These are phyloP conservation scores for Oasisia sp. DNA, from an alignment of 2,888 invertebrate genomes.

Conservation along the genomic window DNA sequence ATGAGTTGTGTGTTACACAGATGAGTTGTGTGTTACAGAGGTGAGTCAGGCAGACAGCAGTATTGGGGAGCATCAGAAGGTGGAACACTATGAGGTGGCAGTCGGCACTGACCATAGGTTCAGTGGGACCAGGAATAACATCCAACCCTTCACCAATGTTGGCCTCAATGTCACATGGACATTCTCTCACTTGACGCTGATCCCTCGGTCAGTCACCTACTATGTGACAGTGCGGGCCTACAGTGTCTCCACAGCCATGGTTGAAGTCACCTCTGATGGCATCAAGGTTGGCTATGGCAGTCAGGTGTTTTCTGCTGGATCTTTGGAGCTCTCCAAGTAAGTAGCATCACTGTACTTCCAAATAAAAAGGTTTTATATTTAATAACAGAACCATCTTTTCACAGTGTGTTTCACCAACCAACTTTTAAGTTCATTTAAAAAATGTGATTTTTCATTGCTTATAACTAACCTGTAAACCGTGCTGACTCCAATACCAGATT, in stretches of 20 bases:
- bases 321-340: not conserved
- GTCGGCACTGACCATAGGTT: slow-evolving; percentile 49
- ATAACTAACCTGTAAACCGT: too few relatives aligned
- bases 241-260: slow-evolving; percentile 42
- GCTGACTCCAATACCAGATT: too few relatives aligned
- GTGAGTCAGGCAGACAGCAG: slow-evolving; percentile 10
- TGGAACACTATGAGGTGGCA: slow-evolving; percentile 48
- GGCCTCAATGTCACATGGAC: slow-evolving; percentile 45
- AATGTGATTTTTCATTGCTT: too few relatives aligned
- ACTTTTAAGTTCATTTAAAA: too few relatives aligned
- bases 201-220: slow-evolving; percentile 41
- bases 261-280: slow-evolving; percentile 47
- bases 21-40: not conserved
- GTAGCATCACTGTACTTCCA: too few relatives aligned
- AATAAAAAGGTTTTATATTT: too few relatives aligned
- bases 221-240: slow-evolving; percentile 50
- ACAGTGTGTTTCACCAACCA: too few relatives aligned
- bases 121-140: slow-evolving; percentile 44
- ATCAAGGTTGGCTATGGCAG: slow-evolving; percentile 43
- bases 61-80: slow-evolving; percentile 40
- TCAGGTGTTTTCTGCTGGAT: not conserved
- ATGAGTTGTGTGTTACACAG: too few relatives aligned
- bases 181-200: slow-evolving; percentile 44
- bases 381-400: too few relatives aligned
- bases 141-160: slow-evolving; percentile 49